Evolutionary conservation across 2,113 vertebrate genomes (phyloP).

Genomic region (Nesogale talazaci): DNA sequence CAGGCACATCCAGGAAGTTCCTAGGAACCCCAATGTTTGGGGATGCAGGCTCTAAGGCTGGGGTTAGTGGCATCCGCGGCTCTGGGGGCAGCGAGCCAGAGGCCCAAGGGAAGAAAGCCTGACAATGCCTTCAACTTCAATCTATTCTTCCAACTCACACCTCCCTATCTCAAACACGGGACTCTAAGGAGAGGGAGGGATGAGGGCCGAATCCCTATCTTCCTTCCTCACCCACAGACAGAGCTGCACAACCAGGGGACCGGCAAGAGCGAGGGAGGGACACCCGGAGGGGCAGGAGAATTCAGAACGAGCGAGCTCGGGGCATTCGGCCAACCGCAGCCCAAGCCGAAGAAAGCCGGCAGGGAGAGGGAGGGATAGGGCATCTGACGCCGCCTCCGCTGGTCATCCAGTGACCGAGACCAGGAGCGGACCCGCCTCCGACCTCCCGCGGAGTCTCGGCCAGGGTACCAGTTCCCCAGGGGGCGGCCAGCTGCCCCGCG

Average conservation of each 20-base stretch:
- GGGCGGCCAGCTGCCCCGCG: conserved; percentile 44
- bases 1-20: background rate
- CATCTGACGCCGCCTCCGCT: conserved; percentile 34
- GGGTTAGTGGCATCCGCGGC: background rate
- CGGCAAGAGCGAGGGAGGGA: background rate
- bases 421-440: conserved; percentile 72
- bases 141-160: background rate
- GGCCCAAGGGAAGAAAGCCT: background rate
- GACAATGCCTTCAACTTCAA: background rate
- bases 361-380: background rate
- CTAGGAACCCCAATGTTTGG: background rate
- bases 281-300: background rate
- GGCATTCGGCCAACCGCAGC: conserved; percentile 9
- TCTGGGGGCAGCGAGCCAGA: background rate
- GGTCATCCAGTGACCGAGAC: conserved; percentile 29
- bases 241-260: conserved; percentile 36
- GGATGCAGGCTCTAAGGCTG: background rate
- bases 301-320: conserved; percentile 7
- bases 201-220: background rate
- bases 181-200: background rate
- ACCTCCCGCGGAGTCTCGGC: conserved; percentile 73
- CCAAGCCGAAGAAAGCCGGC: background rate
- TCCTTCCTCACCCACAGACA: background rate
- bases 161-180: background rate
- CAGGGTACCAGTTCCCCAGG: conserved; percentile 72